Conservation (phyloP, 2,113 vertebrate species). For the Sakesphorus luctuosus region DNA sequence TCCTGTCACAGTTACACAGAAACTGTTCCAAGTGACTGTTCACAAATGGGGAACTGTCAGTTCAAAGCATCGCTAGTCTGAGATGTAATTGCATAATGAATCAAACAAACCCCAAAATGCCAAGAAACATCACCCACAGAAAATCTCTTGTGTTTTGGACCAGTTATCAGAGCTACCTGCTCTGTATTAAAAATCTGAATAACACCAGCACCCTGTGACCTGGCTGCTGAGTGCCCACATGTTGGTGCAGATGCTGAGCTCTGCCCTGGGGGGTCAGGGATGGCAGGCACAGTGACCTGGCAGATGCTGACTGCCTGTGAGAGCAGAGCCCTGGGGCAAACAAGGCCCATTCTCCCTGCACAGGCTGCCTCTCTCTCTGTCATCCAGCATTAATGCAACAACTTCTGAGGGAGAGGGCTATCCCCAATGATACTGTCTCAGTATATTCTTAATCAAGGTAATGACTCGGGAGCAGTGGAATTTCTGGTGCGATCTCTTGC, state of each 20-base stretch:
- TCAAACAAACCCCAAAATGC: background rate
- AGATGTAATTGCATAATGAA: background rate
- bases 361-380: background rate
- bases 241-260: background rate
- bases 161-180: background rate
- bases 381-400: background rate
- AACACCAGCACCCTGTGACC: no score
- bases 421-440: background rate
- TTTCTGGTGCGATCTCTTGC: background rate
- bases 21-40: background rate
- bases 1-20: background rate
- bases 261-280: background rate
- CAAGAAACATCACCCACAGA: background rate
- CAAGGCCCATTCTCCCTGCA: background rate
- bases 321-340: background rate
- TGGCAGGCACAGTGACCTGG: background rate
- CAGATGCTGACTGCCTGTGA: background rate
- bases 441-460: background rate
- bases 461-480: background rate
- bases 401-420: background rate
- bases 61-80: background rate
- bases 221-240: background rate
- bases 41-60: background rate
- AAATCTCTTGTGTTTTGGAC: background rate
- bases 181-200: background rate